phyloP scores from a whole-genome alignment of 2,113 vertebrate genomes.

The Malaclemys terrapin region DNA sequence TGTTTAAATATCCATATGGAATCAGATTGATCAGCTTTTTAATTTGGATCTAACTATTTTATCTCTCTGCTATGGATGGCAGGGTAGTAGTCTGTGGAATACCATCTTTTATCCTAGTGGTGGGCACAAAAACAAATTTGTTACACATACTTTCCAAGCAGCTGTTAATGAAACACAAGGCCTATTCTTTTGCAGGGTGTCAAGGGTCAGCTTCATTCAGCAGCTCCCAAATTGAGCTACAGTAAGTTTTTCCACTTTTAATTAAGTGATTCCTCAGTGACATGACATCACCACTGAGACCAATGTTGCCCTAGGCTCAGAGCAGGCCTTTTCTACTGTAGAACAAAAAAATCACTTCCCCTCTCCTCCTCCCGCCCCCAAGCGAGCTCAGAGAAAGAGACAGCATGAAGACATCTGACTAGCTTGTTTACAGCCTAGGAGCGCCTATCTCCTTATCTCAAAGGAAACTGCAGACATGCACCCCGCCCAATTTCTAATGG shows the following conservation, averaged over 20 bases:
- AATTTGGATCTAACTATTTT: conserved; percentile 57
- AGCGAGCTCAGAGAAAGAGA: neutral
- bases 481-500: conserved; percentile 10
- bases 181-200: conserved; percentile 62
- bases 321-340: conserved; percentile 7
- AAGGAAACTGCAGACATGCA: neutral
- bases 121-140: conserved; percentile 66
- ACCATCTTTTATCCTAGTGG: conserved; percentile 48
- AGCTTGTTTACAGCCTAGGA: neutral
- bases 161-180: conserved; percentile 70
- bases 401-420: neutral
- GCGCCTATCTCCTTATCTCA: conserved; percentile 10
- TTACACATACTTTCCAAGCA: conserved; percentile 68
- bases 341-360: neutral
- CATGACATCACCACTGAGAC: conserved; percentile 20
- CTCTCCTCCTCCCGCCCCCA: neutral
- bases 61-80: conserved; percentile 24
- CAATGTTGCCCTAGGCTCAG: conserved; percentile 19
- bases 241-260: conserved; percentile 39
- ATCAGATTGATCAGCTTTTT: conserved; percentile 17
- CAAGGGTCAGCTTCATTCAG: conserved; percentile 66
- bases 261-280: conserved; percentile 48
- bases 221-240: conserved; percentile 65
- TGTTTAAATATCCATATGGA: conserved; percentile 57
- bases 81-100: neutral